Base-by-base conservation (phyloP, 2,113 vertebrate genomes). In the Xiphophorus couchianus region DNA sequence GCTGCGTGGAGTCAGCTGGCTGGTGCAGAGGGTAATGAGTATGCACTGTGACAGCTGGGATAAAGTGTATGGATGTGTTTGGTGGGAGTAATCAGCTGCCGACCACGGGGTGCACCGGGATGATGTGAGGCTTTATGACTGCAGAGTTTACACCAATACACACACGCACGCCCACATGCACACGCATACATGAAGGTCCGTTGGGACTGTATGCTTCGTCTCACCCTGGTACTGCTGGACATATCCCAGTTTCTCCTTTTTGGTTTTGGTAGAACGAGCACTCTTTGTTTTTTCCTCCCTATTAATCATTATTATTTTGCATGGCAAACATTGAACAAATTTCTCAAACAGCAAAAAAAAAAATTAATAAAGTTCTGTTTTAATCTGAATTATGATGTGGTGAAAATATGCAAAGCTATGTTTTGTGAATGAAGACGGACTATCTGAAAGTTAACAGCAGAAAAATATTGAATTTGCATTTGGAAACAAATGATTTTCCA, bases 51-150 rank as follows among this genome's bases (percentile, higher is more conserved):
- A 94, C 94, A 94, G 93, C 92, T 91, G 91, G 92, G 88, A 86
- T 93, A 92, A 91, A 93, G 93, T 92, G 89, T 94, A 93, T 94
- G 86, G 93, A 93, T 94, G 92, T 91, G 93, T 93, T 93, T 92
- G 93, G 90, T 92, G 90, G 90, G 90, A 93, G 93, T 93, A 93
- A 94, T 94, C 93, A 94, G 93, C 93, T 94, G 93, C 91, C 74
- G 90, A 90, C 92, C 90, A 90, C 62, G 78, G 93, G 90, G 91
- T 92, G 90, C 89, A 85, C 76, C 62, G 85, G 85, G 85, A 82
- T 89, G 93, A 94, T 93, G 93, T 93, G 93, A 94, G 91, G 88
- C 93, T 95, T 94, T 93, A 91, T 94, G 93, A 93, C 93, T 93
- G 86, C 90, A 83, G 76, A 83, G 76, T 77, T 66, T 80, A 80